phyloP scores from a whole-genome alignment of 2,113 vertebrate genomes.

The Rana temporaria region DNA sequence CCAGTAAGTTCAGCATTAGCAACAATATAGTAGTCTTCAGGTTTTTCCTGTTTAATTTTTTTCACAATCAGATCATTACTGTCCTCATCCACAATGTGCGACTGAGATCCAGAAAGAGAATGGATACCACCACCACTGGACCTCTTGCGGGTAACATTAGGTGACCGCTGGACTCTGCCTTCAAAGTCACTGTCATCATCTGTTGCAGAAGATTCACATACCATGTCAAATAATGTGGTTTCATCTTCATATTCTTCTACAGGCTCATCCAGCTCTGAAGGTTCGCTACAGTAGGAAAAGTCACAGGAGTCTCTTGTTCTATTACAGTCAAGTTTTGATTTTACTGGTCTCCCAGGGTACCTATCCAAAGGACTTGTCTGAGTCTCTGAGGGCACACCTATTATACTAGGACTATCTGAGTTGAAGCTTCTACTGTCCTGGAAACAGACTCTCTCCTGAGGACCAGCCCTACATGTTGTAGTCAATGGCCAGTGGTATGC shows the following conservation, averaged over 20 bases:
- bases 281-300: conserved; percentile 87
- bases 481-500: conserved; percentile 90
- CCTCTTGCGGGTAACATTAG: conserved; percentile 69
- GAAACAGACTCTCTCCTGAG: conserved; percentile 82
- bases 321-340: conserved; percentile 78
- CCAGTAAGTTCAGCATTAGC: conserved; percentile 78
- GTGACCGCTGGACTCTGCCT: conserved; percentile 67
- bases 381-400: conserved; percentile 75
- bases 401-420: conserved; percentile 80
- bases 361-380: conserved; percentile 79
- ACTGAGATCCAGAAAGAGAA: conserved; percentile 64
- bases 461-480: conserved; percentile 78
- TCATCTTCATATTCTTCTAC: conserved; percentile 85
- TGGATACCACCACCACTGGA: conserved; percentile 56
- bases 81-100: conserved; percentile 67
- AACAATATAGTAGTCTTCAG: conserved; percentile 84
- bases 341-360: conserved; percentile 73
- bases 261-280: conserved; percentile 80
- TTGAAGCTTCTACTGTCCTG: conserved; percentile 84
- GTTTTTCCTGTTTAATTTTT: conserved; percentile 88
- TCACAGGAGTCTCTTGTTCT: conserved; percentile 82
- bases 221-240: conserved; percentile 83
- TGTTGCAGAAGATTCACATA: conserved; percentile 86
- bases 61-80: conserved; percentile 74
- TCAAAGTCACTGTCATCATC: conserved; percentile 88